phyloP scores from a whole-genome alignment of 2,113 vertebrate species.

The Strix uralensis region DNA sequence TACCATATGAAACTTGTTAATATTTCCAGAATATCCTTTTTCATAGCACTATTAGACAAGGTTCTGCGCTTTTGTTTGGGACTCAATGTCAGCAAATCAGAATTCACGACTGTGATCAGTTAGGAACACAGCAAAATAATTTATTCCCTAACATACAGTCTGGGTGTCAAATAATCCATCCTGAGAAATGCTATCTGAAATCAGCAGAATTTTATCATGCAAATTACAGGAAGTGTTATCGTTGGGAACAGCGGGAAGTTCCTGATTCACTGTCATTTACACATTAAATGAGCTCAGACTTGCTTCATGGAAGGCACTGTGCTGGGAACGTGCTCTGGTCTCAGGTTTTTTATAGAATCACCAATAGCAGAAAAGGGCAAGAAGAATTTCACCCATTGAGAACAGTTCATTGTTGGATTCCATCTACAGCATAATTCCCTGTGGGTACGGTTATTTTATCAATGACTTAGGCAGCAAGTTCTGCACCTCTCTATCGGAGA shows the following conservation, averaged over 20 bases:
- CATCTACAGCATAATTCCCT: neutral
- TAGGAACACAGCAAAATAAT: slow-evolving; percentile 57
- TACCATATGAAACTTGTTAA: slow-evolving; percentile 74
- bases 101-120: slow-evolving; percentile 47
- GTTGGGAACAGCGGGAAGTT: slow-evolving; percentile 65
- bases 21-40: slow-evolving; percentile 70
- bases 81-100: slow-evolving; percentile 70
- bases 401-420: neutral
- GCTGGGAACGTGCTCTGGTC: neutral
- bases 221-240: slow-evolving; percentile 67
- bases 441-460: neutral
- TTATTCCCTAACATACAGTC: slow-evolving; percentile 60
- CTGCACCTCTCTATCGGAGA: accelerated
- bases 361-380: neutral
- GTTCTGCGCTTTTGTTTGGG: slow-evolving; percentile 73
- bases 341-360: neutral
- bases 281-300: slow-evolving; percentile 41
- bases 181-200: slow-evolving; percentile 55
- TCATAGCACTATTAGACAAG: slow-evolving; percentile 69
- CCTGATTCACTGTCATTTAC: slow-evolving; percentile 59
- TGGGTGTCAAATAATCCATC: slow-evolving; percentile 60
- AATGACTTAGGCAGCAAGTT: neutral
- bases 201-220: slow-evolving; percentile 70
- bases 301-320: neutral
- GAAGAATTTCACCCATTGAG: neutral